Evolutionary conservation across 2,113 vertebrate species (phyloP).

Genomic region (Phaethon lepturus): DNA sequence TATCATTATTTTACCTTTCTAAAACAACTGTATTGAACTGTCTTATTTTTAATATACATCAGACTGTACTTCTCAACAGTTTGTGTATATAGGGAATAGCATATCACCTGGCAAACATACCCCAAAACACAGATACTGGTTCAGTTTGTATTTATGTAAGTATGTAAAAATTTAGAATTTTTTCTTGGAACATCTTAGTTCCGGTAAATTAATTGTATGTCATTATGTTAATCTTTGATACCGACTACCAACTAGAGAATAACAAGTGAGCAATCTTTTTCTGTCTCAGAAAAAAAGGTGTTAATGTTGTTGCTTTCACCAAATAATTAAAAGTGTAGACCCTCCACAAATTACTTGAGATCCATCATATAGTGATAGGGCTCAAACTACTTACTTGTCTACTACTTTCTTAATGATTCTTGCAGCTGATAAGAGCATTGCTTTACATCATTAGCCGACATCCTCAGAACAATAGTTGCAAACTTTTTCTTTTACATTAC

Average conservation of each 20-base stretch:
- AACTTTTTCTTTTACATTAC: background rate
- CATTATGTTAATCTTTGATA: background rate
- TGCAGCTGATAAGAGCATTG: background rate
- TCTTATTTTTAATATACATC: background rate
- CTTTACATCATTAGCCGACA: background rate
- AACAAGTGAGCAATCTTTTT: background rate
- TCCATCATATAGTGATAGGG: background rate
- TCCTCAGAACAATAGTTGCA: background rate
- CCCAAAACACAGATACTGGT: background rate
- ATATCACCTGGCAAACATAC: background rate
- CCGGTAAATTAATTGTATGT: background rate
- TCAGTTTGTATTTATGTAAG: background rate
- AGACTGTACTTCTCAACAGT: background rate
- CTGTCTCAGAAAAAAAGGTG: background rate
- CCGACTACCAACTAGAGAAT: background rate
- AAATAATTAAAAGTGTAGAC: background rate
- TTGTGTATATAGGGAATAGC: background rate
- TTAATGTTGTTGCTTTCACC: background rate
- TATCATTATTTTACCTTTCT: background rate
- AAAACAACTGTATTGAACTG: background rate
- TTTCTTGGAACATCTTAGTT: background rate
- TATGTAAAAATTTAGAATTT: background rate
- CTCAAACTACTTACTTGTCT: background rate
- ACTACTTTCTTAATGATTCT: background rate
- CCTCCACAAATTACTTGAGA: background rate